Evolutionary conservation across 2,888 invertebrate genomes (phyloP).

Genomic region (Vannuccia rotundouncinata): DNA sequence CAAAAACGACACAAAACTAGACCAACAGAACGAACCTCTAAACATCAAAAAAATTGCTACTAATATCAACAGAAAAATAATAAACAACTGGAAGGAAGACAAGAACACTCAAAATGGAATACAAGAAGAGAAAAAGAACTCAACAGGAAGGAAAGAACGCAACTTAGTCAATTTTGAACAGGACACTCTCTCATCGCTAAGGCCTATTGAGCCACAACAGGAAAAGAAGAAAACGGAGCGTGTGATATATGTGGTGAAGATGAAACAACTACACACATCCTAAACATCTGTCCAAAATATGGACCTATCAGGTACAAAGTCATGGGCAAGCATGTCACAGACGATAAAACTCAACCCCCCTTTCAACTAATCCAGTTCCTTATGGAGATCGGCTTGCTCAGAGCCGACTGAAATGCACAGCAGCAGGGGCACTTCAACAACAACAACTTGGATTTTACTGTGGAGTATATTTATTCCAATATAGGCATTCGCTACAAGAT

Average conservation of each 20-base stretch:
- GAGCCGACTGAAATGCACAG: neutral
- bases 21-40: neutral
- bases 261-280: neutral
- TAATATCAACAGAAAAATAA: neutral
- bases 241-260: neutral
- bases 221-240: neutral
- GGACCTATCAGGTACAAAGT: neutral
- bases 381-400: neutral
- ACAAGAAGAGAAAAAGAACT: neutral
- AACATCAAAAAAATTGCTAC: neutral
- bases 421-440: neutral
- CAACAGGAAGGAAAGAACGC: neutral
- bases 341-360: neutral
- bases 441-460: no score
- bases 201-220: neutral
- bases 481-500: no score
- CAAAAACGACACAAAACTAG: neutral
- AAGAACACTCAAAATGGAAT: neutral
- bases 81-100: neutral
- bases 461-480: no score
- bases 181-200: neutral
- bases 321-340: neutral
- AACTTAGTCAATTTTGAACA: neutral
- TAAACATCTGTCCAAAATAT: neutral
- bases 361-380: neutral